Evolutionary conservation across 2,888 invertebrate genomes (phyloP).

Genomic region (Polyploca ridens): DNA sequence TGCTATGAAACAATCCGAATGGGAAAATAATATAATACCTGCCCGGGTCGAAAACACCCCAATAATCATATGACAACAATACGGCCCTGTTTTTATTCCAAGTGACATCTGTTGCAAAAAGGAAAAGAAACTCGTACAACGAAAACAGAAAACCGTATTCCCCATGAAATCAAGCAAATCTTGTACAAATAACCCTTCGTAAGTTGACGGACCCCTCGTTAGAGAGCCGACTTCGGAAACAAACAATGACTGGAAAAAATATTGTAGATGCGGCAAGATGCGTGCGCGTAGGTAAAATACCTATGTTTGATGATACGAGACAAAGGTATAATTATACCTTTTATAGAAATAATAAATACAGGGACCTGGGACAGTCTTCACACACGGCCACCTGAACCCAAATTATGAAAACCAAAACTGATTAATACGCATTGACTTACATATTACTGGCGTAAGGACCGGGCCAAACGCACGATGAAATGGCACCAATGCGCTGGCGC

Average conservation of each 20-base stretch:
- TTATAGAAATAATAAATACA: too few species aligned
- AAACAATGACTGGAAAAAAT: conserved; percentile 4
- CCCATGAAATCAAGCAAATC: conserved; percentile 57
- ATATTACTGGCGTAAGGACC: too few species aligned
- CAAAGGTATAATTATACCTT: too few species aligned
- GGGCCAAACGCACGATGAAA: too few species aligned
- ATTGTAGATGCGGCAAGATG: conserved; percentile 17
- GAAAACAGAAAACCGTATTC: conserved; percentile 47
- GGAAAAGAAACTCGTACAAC: conserved; percentile 28
- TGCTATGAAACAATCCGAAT: too few species aligned
- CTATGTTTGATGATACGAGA: not conserved
- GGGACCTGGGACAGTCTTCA: too few species aligned
- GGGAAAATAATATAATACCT: not conserved
- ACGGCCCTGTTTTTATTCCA: conserved; percentile 9
- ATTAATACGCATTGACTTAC: too few species aligned
- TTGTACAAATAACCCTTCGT: conserved; percentile 63
- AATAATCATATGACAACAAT: not conserved
- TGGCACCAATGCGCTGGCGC: too few species aligned
- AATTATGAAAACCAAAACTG: too few species aligned
- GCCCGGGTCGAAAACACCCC: not conserved
- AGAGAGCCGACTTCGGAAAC: conserved; percentile 25
- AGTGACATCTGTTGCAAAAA: conserved; percentile 28
- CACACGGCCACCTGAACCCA: too few species aligned
- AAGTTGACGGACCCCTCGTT: conserved; percentile 48
- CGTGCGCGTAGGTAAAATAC: not conserved